Evolutionary conservation across 2,888 invertebrate species (phyloP).

Genomic region (Diachrysia chrysitis): DNA sequence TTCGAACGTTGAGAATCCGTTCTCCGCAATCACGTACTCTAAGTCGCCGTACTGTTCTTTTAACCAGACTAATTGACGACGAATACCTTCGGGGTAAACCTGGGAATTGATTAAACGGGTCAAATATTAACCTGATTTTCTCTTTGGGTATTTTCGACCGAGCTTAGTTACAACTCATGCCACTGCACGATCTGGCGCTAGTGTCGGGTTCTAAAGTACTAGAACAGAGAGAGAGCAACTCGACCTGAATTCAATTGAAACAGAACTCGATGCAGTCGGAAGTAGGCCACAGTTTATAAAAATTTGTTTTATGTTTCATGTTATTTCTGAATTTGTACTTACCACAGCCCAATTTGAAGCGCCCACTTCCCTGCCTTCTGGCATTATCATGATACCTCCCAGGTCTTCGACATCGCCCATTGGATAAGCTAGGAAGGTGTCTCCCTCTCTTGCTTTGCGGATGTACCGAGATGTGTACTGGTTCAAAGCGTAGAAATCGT

Average conservation of each 20-base stretch:
- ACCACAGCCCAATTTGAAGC: background rate
- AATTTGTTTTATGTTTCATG: too few species aligned
- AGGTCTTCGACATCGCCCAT: conserved; percentile 29
- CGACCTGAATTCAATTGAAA: too few species aligned
- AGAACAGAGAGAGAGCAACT: too few species aligned
- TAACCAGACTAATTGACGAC: conserved; percentile 14
- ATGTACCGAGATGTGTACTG: conserved; percentile 75
- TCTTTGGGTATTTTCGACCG: too few species aligned
- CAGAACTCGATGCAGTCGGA: too few species aligned
- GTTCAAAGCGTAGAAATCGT: conserved; percentile 86
- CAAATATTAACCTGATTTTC: too few species aligned
- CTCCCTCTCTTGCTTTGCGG: conserved; percentile 36
- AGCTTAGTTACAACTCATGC: too few species aligned
- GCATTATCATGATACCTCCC: conserved; percentile 19
- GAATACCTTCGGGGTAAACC: conserved; percentile 3
- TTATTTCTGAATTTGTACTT: background rate
- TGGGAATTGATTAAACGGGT: background rate
- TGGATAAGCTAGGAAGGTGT: conserved; percentile 24
- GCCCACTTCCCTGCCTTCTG: conserved; percentile 13
- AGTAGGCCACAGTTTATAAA: too few species aligned
- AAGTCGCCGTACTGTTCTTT: conserved; percentile 16
- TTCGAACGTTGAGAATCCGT: conserved; percentile 9
- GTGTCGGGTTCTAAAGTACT: too few species aligned
- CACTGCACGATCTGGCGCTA: too few species aligned
- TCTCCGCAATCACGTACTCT: conserved; percentile 19